Base-by-base conservation (phyloP, 2,797 vertebrate species). In the Clarias fuscus region DNA sequence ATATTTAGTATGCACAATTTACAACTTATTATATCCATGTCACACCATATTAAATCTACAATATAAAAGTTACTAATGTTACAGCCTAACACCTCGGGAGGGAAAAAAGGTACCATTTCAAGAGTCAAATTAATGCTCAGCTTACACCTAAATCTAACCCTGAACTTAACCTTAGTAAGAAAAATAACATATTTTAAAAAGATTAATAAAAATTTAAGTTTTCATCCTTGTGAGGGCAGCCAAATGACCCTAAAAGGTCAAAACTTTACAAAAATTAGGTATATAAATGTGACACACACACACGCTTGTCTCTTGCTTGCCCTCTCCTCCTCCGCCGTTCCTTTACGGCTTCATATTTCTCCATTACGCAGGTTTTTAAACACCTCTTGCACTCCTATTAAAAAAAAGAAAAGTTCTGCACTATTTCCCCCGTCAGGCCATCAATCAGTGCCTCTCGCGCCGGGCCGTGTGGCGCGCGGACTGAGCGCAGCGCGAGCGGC, bases 341-440 rank as follows among this genome's bases (percentile, higher is more conserved):
- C 84, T 82, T 80, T 71, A 85, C 79, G 37, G 90, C 90, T 91
- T 91, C 92, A 94, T 94, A 94, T 93, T 94, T 93, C 93, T 94
- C 91, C 93, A 94, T 95, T 94, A 95, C 88, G 90, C 86, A 89
- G 93, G 93, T 95, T 95, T 95, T 96, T 95, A 95, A 96, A 95
- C 94, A 95, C 94, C 94, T 95, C 93, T 94, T 94, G 93, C 94
- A 92, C 93, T 94, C 92, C 94, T 94, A 95, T 95, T 95, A 94
- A 75, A 85, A 84, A 88, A 79, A 86, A 79, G 84, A 85, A 89
- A 87, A 94, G 94, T 96, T 96, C 94, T 95, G 94, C 94, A 93
- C 95, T 95, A 92, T 95, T 96, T 95, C 94, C 92, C 91, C 91
- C 91, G 89, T 89, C 91, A 71, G 84, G 92, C 92, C 90, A 95